Percentiles rank a stretch among this genome's conserved stretches.
phyloP scores from a whole-genome alignment of 2,797 vertebrate genomes.

The Sandelia bainsii region DNA sequence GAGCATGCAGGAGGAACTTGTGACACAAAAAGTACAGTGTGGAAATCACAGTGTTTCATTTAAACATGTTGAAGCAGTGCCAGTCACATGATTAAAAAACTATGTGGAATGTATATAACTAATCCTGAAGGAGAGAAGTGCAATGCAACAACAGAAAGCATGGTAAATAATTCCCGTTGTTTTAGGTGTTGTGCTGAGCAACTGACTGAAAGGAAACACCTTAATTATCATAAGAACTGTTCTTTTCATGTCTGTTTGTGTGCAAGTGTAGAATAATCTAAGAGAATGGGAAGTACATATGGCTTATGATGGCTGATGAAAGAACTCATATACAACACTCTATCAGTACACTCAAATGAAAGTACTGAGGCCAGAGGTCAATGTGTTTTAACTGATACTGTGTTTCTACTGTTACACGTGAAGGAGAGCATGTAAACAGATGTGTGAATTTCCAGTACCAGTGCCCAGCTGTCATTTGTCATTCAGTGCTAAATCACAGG shows the following conservation, averaged over 20 bases:
- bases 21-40: too few species aligned
- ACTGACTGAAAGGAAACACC: too few species aligned
- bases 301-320: not conserved
- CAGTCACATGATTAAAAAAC: too few species aligned
- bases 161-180: too few species aligned
- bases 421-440: slow-evolving; percentile 33
- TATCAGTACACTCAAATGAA: not conserved
- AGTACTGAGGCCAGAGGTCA: slow-evolving; percentile 5
- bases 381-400: slow-evolving; percentile 22
- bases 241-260: not conserved
- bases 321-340: not conserved
- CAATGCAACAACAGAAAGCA: too few species aligned
- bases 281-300: not conserved
- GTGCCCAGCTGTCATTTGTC: slow-evolving; percentile 66
- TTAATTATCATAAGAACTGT: not conserved
- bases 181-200: too few species aligned
- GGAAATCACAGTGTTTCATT: too few species aligned
- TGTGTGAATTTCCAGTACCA: slow-evolving; percentile 27
- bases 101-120: too few species aligned
- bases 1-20: too few species aligned
- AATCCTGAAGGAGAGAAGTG: too few species aligned
- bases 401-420: slow-evolving; percentile 6
- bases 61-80: too few species aligned
- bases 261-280: not conserved
- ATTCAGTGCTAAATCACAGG: slow-evolving; percentile 56